Conservation (phyloP, 2,888 invertebrate genomes). For the Ptychoptera contaminata region DNA sequence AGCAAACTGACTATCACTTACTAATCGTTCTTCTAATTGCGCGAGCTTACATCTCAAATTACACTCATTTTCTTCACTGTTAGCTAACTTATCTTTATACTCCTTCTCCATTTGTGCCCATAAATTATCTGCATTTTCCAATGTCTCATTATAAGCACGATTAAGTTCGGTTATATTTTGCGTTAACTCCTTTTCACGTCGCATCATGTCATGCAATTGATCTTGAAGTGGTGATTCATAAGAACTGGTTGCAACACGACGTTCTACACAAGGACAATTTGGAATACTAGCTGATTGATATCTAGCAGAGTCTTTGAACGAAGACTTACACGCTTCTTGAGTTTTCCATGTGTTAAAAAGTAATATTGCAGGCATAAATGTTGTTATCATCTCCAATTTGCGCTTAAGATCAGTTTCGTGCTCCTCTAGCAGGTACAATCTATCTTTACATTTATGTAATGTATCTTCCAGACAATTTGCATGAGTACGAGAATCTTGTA, state of each 20-base stretch:
- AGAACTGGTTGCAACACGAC: not conserved
- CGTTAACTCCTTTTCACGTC: constrained; percentile 17
- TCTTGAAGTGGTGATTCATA: constrained; percentile 4
- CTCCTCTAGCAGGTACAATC: constrained; percentile 35
- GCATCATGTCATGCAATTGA: constrained; percentile 10
- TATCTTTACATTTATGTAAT: constrained; percentile 39
- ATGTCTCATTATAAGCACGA: constrained; percentile 49
- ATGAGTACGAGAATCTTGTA: constrained; percentile 33
- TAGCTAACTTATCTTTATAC: constrained; percentile 42
- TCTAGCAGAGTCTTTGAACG: no score
- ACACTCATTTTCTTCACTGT: constrained; percentile 32
- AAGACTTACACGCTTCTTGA: not conserved
- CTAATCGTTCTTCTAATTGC: constrained; percentile 36
- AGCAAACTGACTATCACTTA: constrained; percentile 34
- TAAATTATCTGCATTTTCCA: constrained; percentile 55
- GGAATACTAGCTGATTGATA: no score
- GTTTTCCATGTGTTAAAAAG: constrained; percentile 36
- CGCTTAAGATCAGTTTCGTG: constrained; percentile 35
- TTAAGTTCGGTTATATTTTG: constrained; percentile 38
- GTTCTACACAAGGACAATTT: no score
- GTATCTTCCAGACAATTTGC: constrained; percentile 35
- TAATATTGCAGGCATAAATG: constrained; percentile 44
- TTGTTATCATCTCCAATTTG: constrained; percentile 40
- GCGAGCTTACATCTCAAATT: constrained; percentile 38
- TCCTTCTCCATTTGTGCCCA: constrained; percentile 52